Conservation (phyloP, 2,113 vertebrate genomes). For the Rhea americana region DNA sequence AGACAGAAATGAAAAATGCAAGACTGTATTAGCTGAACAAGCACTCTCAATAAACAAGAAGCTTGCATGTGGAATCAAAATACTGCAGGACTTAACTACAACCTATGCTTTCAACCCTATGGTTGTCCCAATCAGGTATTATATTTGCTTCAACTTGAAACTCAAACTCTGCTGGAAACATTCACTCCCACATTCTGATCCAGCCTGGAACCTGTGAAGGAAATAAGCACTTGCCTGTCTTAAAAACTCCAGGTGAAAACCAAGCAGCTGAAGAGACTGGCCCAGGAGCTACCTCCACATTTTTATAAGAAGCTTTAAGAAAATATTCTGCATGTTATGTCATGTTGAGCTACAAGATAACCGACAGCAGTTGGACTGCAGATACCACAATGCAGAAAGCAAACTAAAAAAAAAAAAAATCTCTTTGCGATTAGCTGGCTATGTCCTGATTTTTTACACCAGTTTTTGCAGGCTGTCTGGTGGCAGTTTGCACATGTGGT, state of each 20-base stretch:
- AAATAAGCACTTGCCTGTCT: background rate
- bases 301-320: background rate
- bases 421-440: background rate
- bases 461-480: background rate
- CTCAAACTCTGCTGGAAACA: background rate
- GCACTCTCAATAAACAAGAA: background rate
- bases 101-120: background rate
- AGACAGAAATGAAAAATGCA: slow-evolving; percentile 29
- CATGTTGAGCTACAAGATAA: fast-evolving
- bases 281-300: background rate
- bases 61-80: background rate
- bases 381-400: background rate
- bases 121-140: background rate
- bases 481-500: fast-evolving
- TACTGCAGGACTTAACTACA: background rate
- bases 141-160: background rate
- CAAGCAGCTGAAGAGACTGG: background rate
- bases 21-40: slow-evolving; percentile 21
- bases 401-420: background rate
- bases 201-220: background rate
- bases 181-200: background rate
- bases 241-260: background rate
- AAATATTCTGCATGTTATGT: background rate
- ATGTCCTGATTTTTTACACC: background rate
- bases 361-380: background rate